Conservation (phyloP, 2,113 vertebrate genomes). For the Spea bombifrons region DNA sequence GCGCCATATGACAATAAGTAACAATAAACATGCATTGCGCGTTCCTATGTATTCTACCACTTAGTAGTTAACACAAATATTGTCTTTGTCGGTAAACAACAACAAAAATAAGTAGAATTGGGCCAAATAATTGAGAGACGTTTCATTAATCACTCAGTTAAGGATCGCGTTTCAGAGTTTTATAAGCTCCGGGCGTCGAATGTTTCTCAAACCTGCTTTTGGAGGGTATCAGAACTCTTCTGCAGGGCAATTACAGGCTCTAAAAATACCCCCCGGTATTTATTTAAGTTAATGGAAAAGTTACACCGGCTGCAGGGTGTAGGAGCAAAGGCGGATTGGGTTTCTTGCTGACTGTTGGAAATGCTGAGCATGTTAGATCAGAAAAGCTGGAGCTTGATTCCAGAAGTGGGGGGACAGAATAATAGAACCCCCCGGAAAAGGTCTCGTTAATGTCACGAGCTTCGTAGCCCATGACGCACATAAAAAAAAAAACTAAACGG, state of each 20-base stretch:
- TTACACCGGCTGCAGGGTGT: slow-evolving; percentile 58
- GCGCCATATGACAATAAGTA: no score
- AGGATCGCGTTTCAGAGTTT: slow-evolving; percentile 66
- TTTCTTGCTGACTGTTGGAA: slow-evolving; percentile 73
- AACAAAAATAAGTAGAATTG: slow-evolving; percentile 63
- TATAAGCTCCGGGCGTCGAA: slow-evolving; percentile 61
- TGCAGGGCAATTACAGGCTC: slow-evolving; percentile 64
- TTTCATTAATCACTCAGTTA: slow-evolving; percentile 70
- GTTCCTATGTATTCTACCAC: no score
- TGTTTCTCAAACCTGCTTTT: slow-evolving; percentile 61
- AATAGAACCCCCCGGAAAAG: slow-evolving; percentile 52
- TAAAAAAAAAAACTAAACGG: slow-evolving; percentile 47
- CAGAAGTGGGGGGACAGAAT: slow-evolving; percentile 48
- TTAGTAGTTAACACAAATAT: no score
- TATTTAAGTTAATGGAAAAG: slow-evolving; percentile 68
- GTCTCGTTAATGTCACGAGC: slow-evolving; percentile 21
- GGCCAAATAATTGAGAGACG: slow-evolving; percentile 58
- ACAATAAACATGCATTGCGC: no score
- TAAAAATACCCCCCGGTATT: slow-evolving; percentile 75
- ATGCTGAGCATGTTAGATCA: slow-evolving; percentile 63
- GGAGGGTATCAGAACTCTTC: slow-evolving; percentile 64
- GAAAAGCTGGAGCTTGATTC: slow-evolving; percentile 41
- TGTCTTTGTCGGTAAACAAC: slow-evolving; percentile 60
- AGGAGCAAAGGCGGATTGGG: slow-evolving; percentile 57
- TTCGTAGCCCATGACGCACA: slow-evolving; percentile 49